phyloP scores from a whole-genome alignment of 2,888 invertebrate genomes.

The Caenorhabditis parvicauda region DNA sequence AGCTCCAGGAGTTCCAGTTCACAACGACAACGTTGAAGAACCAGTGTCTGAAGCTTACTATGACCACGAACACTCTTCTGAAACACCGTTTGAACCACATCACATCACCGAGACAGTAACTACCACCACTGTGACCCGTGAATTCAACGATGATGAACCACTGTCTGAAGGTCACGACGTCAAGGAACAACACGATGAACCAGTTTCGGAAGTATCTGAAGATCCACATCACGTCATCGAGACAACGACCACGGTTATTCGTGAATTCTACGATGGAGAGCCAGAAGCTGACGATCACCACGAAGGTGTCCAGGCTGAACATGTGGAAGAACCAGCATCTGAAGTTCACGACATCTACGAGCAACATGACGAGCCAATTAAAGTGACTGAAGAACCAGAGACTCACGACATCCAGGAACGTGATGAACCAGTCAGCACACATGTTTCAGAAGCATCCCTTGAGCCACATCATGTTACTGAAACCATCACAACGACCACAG shows the following conservation, averaged over 20 bases:
- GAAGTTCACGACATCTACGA: too few species aligned
- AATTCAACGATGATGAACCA: slow-evolving; percentile 7
- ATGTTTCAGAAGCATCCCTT: too few species aligned
- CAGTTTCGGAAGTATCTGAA: not conserved
- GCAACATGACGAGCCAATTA: not conserved
- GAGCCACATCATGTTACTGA: too few species aligned
- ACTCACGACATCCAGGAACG: too few species aligned
- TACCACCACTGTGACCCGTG: slow-evolving; percentile 6
- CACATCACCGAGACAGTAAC: slow-evolving; percentile 12
- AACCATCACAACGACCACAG: slow-evolving; percentile 6
- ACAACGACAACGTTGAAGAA: not conserved
- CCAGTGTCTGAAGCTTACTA: not conserved
- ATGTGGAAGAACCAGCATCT: slow-evolving; percentile 6
- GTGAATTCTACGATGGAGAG: slow-evolving; percentile 10
- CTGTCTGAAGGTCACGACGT: slow-evolving; percentile 7
- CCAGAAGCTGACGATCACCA: slow-evolving; percentile 10
- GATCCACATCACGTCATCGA: slow-evolving; percentile 9
- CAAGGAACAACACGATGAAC: slow-evolving; percentile 10
- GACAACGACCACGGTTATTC: slow-evolving; percentile 20
- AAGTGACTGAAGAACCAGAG: not conserved
- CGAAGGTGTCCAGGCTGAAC: slow-evolving; percentile 3
- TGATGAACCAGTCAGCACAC: too few species aligned
- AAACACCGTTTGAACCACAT: slow-evolving; percentile 11
- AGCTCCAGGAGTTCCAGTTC: not conserved
- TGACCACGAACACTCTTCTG: not conserved